phyloP scores from a whole-genome alignment of 2,888 invertebrate species.

The Monoplex corrugatus region DNA sequence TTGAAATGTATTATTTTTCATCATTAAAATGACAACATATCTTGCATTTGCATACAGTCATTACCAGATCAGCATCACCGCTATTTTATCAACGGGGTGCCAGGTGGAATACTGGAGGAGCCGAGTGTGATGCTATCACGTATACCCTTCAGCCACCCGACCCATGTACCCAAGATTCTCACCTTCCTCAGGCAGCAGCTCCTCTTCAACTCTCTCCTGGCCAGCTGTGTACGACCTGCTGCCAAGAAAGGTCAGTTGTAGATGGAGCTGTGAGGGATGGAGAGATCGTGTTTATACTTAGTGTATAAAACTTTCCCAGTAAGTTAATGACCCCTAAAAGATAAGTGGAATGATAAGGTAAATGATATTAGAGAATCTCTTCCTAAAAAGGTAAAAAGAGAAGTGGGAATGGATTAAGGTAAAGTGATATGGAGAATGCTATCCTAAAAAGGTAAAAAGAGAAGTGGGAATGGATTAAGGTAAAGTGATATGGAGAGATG shows the following conservation, averaged over 20 bases:
- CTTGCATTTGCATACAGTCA: slow-evolving; percentile 85
- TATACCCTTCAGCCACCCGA: slow-evolving; percentile 96
- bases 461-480: too few relatives aligned
- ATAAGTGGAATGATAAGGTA: background rate
- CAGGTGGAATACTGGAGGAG: slow-evolving; percentile 81
- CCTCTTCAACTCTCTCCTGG: slow-evolving; percentile 93
- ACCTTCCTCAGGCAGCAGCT: slow-evolving; percentile 93
- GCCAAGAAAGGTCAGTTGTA: slow-evolving; percentile 87
- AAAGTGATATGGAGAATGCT: too few relatives aligned
- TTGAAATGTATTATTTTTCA: too few relatives aligned
- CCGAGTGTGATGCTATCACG: slow-evolving; percentile 89
- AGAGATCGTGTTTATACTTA: background rate
- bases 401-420: background rate
- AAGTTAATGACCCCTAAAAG: background rate
- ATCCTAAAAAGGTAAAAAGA: too few relatives aligned
- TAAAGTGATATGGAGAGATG: too few relatives aligned
- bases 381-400: background rate
- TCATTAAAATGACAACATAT: too few relatives aligned
- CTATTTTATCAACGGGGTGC: slow-evolving; percentile 93
- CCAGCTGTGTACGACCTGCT: slow-evolving; percentile 93
- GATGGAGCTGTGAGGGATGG: background rate
- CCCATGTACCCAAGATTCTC: slow-evolving; percentile 93
- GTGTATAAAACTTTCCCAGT: background rate
- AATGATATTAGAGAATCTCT: background rate
- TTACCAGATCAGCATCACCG: slow-evolving; percentile 96